Evolutionary conservation across 2,888 invertebrate species (phyloP).

Genomic region (Yponomeuta evonymella): DNA sequence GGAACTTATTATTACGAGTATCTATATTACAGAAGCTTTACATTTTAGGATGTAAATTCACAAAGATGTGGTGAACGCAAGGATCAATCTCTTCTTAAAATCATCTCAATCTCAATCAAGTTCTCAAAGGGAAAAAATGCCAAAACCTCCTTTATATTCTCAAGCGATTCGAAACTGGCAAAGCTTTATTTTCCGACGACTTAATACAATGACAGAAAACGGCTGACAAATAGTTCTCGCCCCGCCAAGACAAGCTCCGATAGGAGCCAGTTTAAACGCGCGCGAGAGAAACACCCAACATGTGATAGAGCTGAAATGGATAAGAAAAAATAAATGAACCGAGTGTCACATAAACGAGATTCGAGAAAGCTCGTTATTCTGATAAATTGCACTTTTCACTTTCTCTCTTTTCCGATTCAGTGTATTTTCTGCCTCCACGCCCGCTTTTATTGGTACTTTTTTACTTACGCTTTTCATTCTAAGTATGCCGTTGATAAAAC

Average conservation of each 20-base stretch:
- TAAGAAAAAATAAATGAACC: slow-evolving; percentile 72
- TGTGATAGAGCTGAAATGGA: slow-evolving; percentile 67
- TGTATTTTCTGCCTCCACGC: slow-evolving; percentile 39
- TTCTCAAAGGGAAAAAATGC: neutral
- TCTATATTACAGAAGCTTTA: too few species aligned
- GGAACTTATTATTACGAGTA: too few species aligned
- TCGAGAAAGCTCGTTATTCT: slow-evolving; percentile 69
- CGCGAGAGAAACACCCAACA: slow-evolving; percentile 57
- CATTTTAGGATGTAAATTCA: too few species aligned
- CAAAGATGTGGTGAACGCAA: too few species aligned
- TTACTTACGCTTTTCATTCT: neutral
- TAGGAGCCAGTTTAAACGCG: slow-evolving; percentile 51
- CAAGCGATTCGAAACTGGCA: neutral
- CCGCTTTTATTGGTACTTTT: slow-evolving; percentile 30
- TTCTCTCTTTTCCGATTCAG: slow-evolving; percentile 42
- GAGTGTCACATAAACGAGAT: slow-evolving; percentile 66
- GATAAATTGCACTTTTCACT: slow-evolving; percentile 63
- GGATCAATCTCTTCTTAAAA: too few species aligned
- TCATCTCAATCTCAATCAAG: too few species aligned
- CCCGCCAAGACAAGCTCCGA: slow-evolving; percentile 48
- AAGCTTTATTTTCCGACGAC: slow-evolving; percentile 4
- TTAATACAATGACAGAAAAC: slow-evolving; percentile 2
- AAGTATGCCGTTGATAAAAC: neutral
- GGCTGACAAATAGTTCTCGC: slow-evolving; percentile 50
- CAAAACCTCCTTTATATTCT: neutral